Percentiles rank a stretch among this genome's conserved stretches.
Conservation (phyloP, 1,140 invertebrate genomes). For the Melipona quadrifasciata region DNA sequence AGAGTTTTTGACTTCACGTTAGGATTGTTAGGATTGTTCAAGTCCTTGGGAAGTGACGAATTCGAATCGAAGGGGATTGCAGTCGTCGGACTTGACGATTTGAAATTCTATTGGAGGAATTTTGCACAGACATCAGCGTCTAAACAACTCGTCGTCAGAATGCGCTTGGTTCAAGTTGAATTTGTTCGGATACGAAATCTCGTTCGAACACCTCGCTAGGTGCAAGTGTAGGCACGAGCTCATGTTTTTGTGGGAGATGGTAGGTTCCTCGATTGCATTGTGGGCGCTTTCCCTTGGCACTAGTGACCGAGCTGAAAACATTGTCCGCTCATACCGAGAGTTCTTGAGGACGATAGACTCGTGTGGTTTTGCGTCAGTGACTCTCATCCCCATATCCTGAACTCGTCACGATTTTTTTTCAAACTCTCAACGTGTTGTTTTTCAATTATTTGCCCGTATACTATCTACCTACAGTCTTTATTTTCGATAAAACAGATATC, state of each 20-base stretch:
- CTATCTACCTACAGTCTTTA: background rate
- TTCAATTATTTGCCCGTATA: too few species aligned
- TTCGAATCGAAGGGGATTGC: background rate
- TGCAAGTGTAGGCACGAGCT: slow-evolving; percentile 19
- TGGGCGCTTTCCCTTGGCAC: slow-evolving; percentile 64
- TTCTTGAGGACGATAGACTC: slow-evolving; percentile 38
- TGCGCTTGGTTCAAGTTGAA: background rate
- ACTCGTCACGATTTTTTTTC: too few species aligned
- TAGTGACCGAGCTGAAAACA: slow-evolving; percentile 65
- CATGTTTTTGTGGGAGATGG: slow-evolving; percentile 61
- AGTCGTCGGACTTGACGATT: background rate
- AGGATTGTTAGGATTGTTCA: too few species aligned
- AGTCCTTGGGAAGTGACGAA: too few species aligned
- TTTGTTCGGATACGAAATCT: background rate
- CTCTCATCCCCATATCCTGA: background rate
- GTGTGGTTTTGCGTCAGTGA: slow-evolving; percentile 26
- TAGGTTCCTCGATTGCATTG: slow-evolving; percentile 56
- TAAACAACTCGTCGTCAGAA: background rate
- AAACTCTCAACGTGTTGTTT: background rate
- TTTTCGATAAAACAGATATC: background rate
- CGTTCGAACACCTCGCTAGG: slow-evolving; percentile 23
- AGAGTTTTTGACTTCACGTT: too few species aligned
- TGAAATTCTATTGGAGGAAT: background rate
- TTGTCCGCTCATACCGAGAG: slow-evolving; percentile 47
- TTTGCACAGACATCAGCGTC: background rate